Base-by-base conservation (phyloP, 2,888 invertebrate species). In the Sesamia inferens region DNA sequence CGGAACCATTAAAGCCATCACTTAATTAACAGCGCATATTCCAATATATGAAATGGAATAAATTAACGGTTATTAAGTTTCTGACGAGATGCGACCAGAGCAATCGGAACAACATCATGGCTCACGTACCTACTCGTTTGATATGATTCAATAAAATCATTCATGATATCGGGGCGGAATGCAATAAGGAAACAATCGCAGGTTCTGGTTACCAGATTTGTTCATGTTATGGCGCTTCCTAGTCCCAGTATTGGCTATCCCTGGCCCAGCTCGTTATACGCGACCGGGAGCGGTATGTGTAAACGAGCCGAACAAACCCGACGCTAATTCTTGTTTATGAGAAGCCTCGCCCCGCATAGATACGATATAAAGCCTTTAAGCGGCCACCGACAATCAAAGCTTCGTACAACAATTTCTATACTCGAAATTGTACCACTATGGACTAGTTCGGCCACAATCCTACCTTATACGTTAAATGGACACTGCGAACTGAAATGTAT, bases 291-390 rank as follows among this genome's bases (percentile, higher is more conserved):
- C 93, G 94, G 94, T 93, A 93, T 94, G 94, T 95, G 96, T 95
- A 95, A 95, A 95, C 95, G 95, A 94, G 93, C 91, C 91, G 91
- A 93, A 91, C 92, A 89, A 90, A 92, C 93, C 90, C 92, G 94
- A 94, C 93, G 93, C 93, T 96, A 95, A 96, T 95, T 94, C 96
- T 95, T 93, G 93, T 96, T 96, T 96, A 96, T 94, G 95, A 93
- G 91, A 82, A 90, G 89, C 91, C 92, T 92, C 88, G 91, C 89
- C 90, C 90, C 87, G 91, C 90, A 90, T 91, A 93, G 91, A 89
- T 88, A 89, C 92, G 89, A 91, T 89, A 88, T 90, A 89, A 89
- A 90, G 90, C 91, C 91, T 90, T 92, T 90, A 88, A 90, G 90
- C 92, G 91, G 91, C 88, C 89, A 88, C 92, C 91, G 90, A 93